Conservation (phyloP, 2,113 vertebrate species). For the Eupsittula cactorum region DNA sequence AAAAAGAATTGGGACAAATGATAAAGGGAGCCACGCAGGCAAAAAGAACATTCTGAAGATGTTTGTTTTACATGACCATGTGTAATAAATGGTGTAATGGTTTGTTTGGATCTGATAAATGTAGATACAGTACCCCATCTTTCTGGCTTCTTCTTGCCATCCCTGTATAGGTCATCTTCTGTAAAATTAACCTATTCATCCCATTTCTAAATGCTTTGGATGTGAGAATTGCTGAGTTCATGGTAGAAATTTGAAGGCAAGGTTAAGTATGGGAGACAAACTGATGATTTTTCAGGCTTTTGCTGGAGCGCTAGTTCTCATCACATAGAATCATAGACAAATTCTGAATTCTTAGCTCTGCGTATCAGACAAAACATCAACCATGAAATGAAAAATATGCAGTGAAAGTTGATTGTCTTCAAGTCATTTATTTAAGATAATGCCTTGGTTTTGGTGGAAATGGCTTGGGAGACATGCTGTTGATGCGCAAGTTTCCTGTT, state of each 20-base stretch:
- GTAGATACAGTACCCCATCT: accelerated
- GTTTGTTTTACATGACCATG: neutral
- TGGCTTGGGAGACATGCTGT: neutral
- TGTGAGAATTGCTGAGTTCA: neutral
- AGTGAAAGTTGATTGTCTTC: neutral
- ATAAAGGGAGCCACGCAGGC: neutral
- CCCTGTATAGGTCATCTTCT: neutral
- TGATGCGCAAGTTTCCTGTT: neutral
- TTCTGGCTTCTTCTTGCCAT: neutral
- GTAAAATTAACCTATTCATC: neutral
- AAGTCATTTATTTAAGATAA: neutral
- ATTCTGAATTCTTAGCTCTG: neutral
- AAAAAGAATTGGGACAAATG: neutral
- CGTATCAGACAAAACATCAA: neutral
- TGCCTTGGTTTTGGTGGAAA: neutral
- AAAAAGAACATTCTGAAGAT: neutral
- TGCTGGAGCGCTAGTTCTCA: neutral
- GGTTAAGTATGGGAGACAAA: neutral
- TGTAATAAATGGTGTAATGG: neutral
- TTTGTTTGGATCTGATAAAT: neutral
- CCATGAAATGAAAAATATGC: neutral
- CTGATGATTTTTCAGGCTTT: neutral
- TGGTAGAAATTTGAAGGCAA: neutral
- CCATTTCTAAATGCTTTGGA: neutral
- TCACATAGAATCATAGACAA: neutral